phyloP scores from a whole-genome alignment of 2,888 invertebrate species.

The Empis stercorea region DNA sequence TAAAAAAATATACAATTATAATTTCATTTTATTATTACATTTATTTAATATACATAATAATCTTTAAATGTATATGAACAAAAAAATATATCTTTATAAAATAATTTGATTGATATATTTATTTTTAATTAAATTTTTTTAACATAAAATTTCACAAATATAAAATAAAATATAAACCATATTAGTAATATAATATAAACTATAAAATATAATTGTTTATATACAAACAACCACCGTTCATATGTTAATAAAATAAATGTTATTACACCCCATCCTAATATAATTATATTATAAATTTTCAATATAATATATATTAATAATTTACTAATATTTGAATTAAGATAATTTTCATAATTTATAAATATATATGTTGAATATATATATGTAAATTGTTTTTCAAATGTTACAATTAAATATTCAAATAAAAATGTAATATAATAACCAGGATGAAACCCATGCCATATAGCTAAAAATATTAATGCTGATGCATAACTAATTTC shows the following conservation, averaged over 20 bases:
- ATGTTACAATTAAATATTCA: constrained; percentile 76
- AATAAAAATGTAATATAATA: constrained; percentile 87
- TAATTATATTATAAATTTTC: constrained; percentile 61
- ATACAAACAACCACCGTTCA: constrained; percentile 53
- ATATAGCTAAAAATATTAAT: constrained; percentile 75
- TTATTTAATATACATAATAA: too few relatives aligned
- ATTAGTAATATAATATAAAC: constrained; percentile 55
- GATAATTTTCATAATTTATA: too few relatives aligned
- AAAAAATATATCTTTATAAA: too few relatives aligned
- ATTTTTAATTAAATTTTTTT: too few relatives aligned
- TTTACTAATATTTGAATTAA: constrained; percentile 19
- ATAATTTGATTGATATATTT: too few relatives aligned
- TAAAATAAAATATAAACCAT: constrained; percentile 36
- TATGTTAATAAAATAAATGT: constrained; percentile 62
- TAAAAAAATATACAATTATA: too few relatives aligned
- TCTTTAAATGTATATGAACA: too few relatives aligned
- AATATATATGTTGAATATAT: not conserved
- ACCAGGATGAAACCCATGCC: constrained; percentile 93
- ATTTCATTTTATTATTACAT: too few relatives aligned
- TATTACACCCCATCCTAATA: constrained; percentile 71
- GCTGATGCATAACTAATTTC: constrained; percentile 69
- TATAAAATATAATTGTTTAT: constrained; percentile 49
- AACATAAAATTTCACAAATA: not conserved
- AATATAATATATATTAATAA: constrained; percentile 44
- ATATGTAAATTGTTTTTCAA: constrained; percentile 56